Evolutionary conservation across 2,797 vertebrate genomes (phyloP).

Genomic region (Pseudotriccus pelzelni): DNA sequence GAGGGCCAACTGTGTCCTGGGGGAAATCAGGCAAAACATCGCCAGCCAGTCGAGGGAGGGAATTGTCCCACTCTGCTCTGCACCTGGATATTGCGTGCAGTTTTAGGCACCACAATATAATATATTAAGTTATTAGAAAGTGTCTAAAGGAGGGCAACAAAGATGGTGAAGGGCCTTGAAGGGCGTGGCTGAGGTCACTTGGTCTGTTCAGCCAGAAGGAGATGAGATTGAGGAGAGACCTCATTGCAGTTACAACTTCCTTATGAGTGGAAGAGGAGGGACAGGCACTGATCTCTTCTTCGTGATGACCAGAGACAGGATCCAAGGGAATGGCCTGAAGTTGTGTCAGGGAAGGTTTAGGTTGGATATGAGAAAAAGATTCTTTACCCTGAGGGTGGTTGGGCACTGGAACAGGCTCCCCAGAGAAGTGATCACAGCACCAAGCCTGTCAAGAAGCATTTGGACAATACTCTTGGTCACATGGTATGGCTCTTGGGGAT

Average conservation of each 20-base stretch:
- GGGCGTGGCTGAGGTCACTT: no score
- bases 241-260: background rate
- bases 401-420: background rate
- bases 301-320: background rate
- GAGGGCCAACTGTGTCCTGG: no score
- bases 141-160: no score
- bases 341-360: background rate
- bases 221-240: background rate
- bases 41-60: no score
- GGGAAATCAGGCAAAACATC: no score
- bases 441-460: background rate
- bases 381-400: background rate
- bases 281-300: background rate
- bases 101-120: no score
- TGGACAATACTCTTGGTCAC: background rate
- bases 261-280: background rate
- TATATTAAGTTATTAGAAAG: no score
- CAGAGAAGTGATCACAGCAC: background rate
- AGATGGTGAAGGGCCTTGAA: no score
- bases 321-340: background rate
- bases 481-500: background rate
- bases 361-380: background rate
- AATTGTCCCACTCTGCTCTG: no score
- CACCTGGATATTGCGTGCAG: no score
- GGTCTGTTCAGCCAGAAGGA: background rate